phyloP scores from a whole-genome alignment of 53 echinoderm and acorn worm genomes.

The Apostichopus leukothele region DNA sequence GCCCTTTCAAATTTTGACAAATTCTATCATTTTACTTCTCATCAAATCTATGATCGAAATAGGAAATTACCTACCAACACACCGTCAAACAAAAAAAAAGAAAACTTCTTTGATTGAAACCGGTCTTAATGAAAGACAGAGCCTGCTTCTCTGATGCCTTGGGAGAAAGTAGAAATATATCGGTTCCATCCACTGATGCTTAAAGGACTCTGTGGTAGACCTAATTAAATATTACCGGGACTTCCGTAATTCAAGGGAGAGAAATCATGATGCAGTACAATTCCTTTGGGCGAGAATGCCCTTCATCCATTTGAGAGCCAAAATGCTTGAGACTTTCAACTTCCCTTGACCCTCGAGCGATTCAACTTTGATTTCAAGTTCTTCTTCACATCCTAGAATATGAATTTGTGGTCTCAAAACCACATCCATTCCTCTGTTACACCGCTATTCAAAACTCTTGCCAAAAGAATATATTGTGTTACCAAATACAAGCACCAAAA shows the following conservation, averaged over 20 bases:
- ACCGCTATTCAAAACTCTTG: too few relatives aligned
- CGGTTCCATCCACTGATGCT: background rate
- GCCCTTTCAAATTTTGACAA: background rate
- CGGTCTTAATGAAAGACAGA: slow-evolving; percentile 29
- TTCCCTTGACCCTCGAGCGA: slow-evolving; percentile 8
- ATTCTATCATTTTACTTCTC: too few relatives aligned
- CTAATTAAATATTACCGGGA: background rate
- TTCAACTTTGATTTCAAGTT: background rate
- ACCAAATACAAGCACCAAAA: too few relatives aligned
- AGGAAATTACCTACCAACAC: too few relatives aligned
- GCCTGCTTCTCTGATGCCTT: background rate
- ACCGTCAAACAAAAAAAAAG: background rate
- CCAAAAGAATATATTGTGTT: too few relatives aligned
- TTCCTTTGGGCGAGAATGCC: slow-evolving; percentile 19
- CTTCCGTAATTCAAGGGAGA: background rate
- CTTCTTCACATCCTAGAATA: background rate
- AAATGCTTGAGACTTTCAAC: background rate
- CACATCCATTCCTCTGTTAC: background rate
- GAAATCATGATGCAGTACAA: background rate
- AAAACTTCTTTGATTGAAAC: slow-evolving; percentile 8
- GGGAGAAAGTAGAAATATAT: background rate
- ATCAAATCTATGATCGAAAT: too few relatives aligned
- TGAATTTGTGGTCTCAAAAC: slow-evolving; percentile 19
- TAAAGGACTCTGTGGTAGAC: slow-evolving; percentile 3
- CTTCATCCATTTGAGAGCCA: background rate